A percentile compares a stretch with the other conserved stretches of the same genome.
Evolutionary conservation across 23 tunicate genomes (phyloP).

Genomic region (Halocynthia roretzi): DNA sequence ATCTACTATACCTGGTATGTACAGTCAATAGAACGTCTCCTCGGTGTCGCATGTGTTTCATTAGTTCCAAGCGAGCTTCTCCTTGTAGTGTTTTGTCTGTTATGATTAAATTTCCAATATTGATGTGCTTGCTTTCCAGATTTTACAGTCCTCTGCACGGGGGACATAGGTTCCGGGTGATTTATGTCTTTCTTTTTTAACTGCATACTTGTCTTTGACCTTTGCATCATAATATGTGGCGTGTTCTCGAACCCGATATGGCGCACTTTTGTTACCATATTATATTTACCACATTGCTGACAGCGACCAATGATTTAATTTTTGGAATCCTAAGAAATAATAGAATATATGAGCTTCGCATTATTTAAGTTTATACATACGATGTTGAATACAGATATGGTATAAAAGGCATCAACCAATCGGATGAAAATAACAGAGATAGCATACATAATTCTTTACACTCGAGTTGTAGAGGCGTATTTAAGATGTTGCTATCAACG

Average conservation of each 20-base stretch:
- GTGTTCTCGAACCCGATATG: conserved; percentile 7
- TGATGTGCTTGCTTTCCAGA: conserved; percentile 2
- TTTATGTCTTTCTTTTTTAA: neutral
- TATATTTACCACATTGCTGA: neutral
- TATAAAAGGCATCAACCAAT: too few species aligned
- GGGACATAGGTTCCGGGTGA: too few species aligned
- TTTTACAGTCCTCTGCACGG: neutral
- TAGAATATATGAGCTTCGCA: too few species aligned
- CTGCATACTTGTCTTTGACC: conserved; percentile 18
- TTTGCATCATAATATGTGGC: conserved; percentile 7
- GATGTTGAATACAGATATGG: too few species aligned
- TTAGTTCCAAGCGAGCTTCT: neutral
- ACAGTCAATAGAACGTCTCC: conserved; percentile 5
- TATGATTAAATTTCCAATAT: neutral
- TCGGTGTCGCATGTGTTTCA: neutral
- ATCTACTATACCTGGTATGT: neutral
- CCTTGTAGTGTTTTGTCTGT: conserved; percentile 2
- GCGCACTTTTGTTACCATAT: conserved; percentile 20
- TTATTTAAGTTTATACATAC: too few species aligned
- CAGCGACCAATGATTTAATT: neutral
- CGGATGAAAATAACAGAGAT: too few species aligned
- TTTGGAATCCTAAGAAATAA: too few species aligned
- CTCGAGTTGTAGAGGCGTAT: too few species aligned
- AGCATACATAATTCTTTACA: too few species aligned
- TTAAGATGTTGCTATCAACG: too few species aligned